A percentile compares a stretch with the other conserved stretches of the same genome.
Conservation (phyloP, 2,888 invertebrate genomes). For the Heliconius sara region DNA sequence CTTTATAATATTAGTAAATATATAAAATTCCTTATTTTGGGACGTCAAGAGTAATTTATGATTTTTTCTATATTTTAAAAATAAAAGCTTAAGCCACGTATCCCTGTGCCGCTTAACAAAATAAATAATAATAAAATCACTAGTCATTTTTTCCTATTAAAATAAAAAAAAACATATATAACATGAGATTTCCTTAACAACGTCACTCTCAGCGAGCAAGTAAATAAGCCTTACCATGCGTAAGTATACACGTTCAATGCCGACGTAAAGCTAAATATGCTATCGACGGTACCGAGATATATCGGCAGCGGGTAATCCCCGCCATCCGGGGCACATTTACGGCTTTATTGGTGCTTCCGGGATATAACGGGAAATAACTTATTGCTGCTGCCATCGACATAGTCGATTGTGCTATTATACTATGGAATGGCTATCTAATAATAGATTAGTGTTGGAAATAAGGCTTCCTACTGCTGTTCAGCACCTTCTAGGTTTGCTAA, state of each 20-base stretch:
- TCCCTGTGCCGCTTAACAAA: too few relatives aligned
- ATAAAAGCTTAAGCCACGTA: too few relatives aligned
- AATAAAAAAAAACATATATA: too few relatives aligned
- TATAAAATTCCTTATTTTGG: too few relatives aligned
- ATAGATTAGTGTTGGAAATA: neutral
- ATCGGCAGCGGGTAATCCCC: slow-evolving; percentile 22
- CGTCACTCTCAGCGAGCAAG: neutral
- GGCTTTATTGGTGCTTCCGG: slow-evolving; percentile 21
- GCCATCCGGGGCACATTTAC: slow-evolving; percentile 8
- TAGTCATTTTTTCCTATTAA: too few relatives aligned
- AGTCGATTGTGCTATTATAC: neutral
- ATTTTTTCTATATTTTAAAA: too few relatives aligned
- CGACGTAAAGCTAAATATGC: slow-evolving; percentile 15
- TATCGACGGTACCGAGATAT: slow-evolving; percentile 7
- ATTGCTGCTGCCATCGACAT: slow-evolving; percentile 19
- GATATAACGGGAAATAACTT: slow-evolving; percentile 17
- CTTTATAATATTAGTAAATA: too few relatives aligned
- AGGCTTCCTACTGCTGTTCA: neutral
- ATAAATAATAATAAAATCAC: too few relatives aligned
- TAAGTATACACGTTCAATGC: slow-evolving; percentile 11
- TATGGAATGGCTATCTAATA: neutral
- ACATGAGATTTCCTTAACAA: neutral
- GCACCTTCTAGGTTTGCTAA: neutral
- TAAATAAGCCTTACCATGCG: neutral
- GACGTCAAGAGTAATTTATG: too few relatives aligned